Evolutionary conservation across 2,888 invertebrate genomes (phyloP).

Genomic region (Synergus japonicus): DNA sequence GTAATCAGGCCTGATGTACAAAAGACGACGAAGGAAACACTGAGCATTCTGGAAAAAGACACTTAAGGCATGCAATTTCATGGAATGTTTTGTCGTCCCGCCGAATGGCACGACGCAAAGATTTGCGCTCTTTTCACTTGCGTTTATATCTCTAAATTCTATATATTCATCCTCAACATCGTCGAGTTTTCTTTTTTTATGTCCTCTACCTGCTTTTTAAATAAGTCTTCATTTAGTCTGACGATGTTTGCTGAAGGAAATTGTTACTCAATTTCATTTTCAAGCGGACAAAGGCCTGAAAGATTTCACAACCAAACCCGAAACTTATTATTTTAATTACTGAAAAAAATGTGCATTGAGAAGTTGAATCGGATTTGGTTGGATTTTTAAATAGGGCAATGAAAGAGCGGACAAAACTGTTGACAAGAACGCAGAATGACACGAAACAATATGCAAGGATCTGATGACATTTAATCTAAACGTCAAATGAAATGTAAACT

Average conservation of each 20-base stretch:
- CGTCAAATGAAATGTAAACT: background rate
- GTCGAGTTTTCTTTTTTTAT: constrained; percentile 11
- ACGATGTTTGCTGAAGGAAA: constrained; percentile 27
- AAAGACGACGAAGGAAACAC: constrained; percentile 74
- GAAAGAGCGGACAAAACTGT: constrained; percentile 39
- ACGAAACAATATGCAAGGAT: constrained; percentile 38
- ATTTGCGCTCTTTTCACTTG: constrained; percentile 46
- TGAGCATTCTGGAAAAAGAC: constrained; percentile 76
- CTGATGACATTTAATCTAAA: constrained; percentile 32
- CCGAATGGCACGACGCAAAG: constrained; percentile 61
- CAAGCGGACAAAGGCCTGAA: constrained; percentile 37
- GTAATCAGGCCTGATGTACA: constrained; percentile 59
- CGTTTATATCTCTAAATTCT: constrained; percentile 45
- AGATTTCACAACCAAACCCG: constrained; percentile 14
- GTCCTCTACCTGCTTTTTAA: constrained; percentile 21
- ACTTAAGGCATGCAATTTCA: constrained; percentile 76
- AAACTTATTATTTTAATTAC: constrained; percentile 6
- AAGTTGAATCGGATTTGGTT: background rate
- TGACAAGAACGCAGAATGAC: constrained; percentile 34
- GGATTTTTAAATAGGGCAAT: constrained; percentile 1
- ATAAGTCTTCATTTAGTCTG: background rate
- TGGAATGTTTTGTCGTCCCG: constrained; percentile 58
- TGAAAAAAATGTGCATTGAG: background rate
- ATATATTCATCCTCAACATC: constrained; percentile 47
- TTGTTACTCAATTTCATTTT: constrained; percentile 24